Percentiles rank a stretch among this genome's conserved stretches.
These are phyloP conservation scores for Anabas testudineus DNA, from an alignment of 2,797 vertebrate genomes.

Conservation along the genomic window DNA sequence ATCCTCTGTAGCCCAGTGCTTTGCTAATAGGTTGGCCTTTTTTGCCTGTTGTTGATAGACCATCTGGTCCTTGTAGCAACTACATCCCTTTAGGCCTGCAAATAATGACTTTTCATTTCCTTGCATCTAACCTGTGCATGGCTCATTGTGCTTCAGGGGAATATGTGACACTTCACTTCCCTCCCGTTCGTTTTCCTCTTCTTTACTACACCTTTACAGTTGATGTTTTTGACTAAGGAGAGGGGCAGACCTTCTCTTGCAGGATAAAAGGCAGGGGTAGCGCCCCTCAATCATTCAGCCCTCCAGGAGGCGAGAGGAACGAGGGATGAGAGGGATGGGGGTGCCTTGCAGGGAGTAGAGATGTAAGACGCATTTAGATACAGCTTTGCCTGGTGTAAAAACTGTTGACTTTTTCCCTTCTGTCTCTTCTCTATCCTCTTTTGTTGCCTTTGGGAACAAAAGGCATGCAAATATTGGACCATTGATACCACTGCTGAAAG, in stretches of 20 bases:
- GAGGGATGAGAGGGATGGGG: slow-evolving; percentile 76
- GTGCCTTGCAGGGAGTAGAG: slow-evolving; percentile 79
- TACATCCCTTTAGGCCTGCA: slow-evolving; percentile 80
- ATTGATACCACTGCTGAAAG: slow-evolving; percentile 72
- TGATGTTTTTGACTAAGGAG: slow-evolving; percentile 73
- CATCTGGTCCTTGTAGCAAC: slow-evolving; percentile 76
- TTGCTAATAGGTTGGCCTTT: slow-evolving; percentile 72
- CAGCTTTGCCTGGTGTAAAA: slow-evolving; percentile 77
- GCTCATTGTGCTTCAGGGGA: slow-evolving; percentile 74
- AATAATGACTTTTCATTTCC: slow-evolving; percentile 84
- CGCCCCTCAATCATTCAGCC: slow-evolving; percentile 81
- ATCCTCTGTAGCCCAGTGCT: no score
- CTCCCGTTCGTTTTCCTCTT: slow-evolving; percentile 67
- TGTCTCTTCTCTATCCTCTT: slow-evolving; percentile 57
- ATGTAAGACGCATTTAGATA: slow-evolving; percentile 83
- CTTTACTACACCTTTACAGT: slow-evolving; percentile 71
- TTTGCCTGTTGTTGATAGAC: slow-evolving; percentile 76
- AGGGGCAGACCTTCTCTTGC: slow-evolving; percentile 73
- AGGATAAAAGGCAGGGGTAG: slow-evolving; percentile 86
- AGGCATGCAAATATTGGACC: slow-evolving; percentile 83
- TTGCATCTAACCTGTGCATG: slow-evolving; percentile 76
- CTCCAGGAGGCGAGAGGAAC: slow-evolving; percentile 82
- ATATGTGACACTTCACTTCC: slow-evolving; percentile 73
- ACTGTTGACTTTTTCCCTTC: slow-evolving; percentile 73
- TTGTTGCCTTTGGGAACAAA: slow-evolving; percentile 81